Evolutionary conservation across 2,888 invertebrate species (phyloP).

Genomic region (Aleiodes testaceus): DNA sequence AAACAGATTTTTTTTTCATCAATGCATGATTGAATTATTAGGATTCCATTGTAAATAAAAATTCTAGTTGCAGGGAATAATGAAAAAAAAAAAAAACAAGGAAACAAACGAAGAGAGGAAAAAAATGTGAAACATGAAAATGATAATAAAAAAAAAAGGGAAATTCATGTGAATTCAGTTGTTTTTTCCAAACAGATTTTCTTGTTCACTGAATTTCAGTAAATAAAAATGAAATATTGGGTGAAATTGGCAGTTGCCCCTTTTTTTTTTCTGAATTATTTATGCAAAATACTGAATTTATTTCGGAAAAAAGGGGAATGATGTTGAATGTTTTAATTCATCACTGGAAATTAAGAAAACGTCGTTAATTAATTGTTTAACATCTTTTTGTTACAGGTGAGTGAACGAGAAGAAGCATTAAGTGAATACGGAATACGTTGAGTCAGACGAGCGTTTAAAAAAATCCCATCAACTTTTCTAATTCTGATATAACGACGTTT

Average conservation of each 20-base stretch:
- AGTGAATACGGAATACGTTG: conserved; percentile 12
- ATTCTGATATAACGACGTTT: conserved; percentile 17
- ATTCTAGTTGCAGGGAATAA: not conserved
- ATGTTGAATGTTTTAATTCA: not conserved
- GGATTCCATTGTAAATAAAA: conserved; percentile 5
- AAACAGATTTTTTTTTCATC: not conserved
- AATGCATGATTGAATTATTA: conserved; percentile 2
- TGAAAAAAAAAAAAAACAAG: not conserved
- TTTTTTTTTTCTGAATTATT: not conserved
- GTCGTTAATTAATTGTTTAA: not conserved
- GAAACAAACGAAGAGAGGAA: not conserved
- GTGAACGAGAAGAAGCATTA: not conserved
- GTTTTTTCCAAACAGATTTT: too few species aligned
- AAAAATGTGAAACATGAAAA: not conserved
- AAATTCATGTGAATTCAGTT: too few species aligned
- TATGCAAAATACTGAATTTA: not conserved
- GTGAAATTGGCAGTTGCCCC: too few species aligned
- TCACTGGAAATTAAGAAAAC: not conserved
- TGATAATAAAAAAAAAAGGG: too few species aligned
- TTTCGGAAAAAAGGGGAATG: not conserved
- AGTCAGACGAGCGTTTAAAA: conserved; percentile 11
- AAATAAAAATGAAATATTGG: too few species aligned
- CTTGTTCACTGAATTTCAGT: too few species aligned
- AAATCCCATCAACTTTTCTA: not conserved
- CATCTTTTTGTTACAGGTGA: conserved; percentile 24